Evolutionary conservation across 2,113 vertebrate species (phyloP).

Genomic region (Sturnira hondurensis): DNA sequence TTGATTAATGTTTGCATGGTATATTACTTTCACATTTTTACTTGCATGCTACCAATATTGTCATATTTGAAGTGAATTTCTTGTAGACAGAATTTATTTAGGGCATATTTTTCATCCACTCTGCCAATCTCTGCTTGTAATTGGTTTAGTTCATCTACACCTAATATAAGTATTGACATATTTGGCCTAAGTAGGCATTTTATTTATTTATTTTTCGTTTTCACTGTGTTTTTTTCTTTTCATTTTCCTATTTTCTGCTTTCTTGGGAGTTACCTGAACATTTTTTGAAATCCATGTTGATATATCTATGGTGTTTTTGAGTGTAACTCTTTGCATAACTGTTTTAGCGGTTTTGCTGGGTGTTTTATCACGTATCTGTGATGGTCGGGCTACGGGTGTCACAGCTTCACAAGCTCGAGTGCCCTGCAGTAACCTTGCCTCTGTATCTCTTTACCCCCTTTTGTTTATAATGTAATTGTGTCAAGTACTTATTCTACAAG

Average conservation of each 20-base stretch:
- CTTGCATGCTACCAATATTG: not conserved
- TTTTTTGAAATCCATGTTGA: not conserved
- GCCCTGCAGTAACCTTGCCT: not conserved
- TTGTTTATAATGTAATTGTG: not conserved
- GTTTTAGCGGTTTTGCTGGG: not conserved
- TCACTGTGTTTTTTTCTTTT: not conserved
- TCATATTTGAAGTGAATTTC: not conserved
- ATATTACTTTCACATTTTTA: not conserved
- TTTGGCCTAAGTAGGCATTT: not conserved
- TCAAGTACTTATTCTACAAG: not conserved
- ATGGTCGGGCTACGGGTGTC: not conserved
- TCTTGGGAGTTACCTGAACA: not conserved
- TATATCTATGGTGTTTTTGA: not conserved
- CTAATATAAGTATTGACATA: not conserved
- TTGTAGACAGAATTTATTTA: not conserved
- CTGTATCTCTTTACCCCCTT: not conserved
- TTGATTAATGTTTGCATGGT: not conserved
- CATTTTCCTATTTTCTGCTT: not conserved
- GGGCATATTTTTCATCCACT: not conserved
- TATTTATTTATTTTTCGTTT: not conserved
- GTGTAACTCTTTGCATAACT: not conserved
- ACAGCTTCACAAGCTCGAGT: not conserved
- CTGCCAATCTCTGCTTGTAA: not conserved
- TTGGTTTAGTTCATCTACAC: not conserved
- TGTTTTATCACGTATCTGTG: not conserved